Evolutionary conservation across 2,797 vertebrate species (phyloP).

Genomic region (Etheostoma perlongum): DNA sequence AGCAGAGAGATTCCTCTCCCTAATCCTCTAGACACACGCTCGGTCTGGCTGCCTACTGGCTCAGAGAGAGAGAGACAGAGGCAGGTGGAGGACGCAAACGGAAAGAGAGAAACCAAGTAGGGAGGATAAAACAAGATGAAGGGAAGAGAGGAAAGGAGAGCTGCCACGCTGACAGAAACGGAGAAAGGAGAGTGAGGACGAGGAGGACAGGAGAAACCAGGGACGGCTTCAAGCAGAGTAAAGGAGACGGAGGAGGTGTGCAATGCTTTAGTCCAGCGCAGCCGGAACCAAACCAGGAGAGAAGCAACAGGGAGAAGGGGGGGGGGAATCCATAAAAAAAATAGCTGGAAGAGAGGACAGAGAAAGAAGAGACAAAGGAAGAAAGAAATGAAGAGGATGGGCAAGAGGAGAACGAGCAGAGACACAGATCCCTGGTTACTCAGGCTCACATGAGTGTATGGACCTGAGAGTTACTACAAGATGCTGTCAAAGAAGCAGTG

Average conservation of each 20-base stretch:
- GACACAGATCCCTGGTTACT: conserved; percentile 41
- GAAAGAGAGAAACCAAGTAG: conserved; percentile 55
- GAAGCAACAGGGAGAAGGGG: conserved; percentile 61
- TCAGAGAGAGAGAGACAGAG: conserved; percentile 71
- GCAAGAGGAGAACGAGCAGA: conserved; percentile 55
- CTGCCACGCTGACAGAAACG: conserved; percentile 59
- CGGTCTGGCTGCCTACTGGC: conserved; percentile 76
- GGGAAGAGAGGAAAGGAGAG: conserved; percentile 65
- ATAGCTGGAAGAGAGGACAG: conserved; percentile 19
- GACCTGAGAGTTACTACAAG: conserved; percentile 63
- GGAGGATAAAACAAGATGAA: conserved; percentile 74
- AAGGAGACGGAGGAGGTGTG: conserved; percentile 57
- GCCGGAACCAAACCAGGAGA: conserved; percentile 68
- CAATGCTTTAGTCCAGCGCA: conserved; percentile 47
- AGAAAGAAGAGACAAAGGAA: conserved; percentile 15
- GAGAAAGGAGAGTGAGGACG: conserved; percentile 44
- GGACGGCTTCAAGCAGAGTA: conserved; percentile 39
- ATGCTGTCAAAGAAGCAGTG: conserved; percentile 61
- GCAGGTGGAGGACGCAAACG: conserved; percentile 69
- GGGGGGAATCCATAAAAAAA: conserved; percentile 15
- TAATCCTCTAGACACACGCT: conserved; percentile 86
- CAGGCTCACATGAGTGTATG: conserved; percentile 60
- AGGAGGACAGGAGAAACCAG: conserved; percentile 55
- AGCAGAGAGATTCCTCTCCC: conserved; percentile 78
- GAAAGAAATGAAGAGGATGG: conserved; percentile 55